phyloP scores from a whole-genome alignment of 2,113 vertebrate genomes.

The Thermophis baileyi region DNA sequence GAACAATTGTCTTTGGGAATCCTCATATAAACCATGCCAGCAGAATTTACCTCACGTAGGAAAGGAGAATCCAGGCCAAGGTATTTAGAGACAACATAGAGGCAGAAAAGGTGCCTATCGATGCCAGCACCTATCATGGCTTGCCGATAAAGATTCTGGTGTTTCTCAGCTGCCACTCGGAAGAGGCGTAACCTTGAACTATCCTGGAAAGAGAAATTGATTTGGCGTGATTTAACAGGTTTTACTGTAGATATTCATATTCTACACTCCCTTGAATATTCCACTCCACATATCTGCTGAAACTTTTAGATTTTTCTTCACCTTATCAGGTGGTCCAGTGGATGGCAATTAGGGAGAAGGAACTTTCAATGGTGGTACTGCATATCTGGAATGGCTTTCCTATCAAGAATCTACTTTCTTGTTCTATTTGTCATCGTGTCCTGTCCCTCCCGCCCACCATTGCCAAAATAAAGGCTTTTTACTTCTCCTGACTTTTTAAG shows the following conservation, averaged over 20 bases:
- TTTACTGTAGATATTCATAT: neutral
- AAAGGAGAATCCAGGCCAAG: constrained; percentile 83
- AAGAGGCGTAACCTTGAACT: constrained; percentile 70
- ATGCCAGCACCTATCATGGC: constrained; percentile 93
- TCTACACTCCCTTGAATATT: rapidly evolving
- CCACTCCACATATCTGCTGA: neutral
- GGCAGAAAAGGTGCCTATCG: constrained; percentile 94
- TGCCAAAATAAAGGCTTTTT: neutral
- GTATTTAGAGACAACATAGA: constrained; percentile 89
- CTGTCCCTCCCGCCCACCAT: neutral
- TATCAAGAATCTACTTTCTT: neutral
- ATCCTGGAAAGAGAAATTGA: neutral
- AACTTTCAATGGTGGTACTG: neutral
- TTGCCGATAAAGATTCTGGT: constrained; percentile 90
- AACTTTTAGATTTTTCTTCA: neutral
- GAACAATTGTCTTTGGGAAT: neutral
- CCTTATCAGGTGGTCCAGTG: neutral
- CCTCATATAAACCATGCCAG: neutral
- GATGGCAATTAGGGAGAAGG: neutral
- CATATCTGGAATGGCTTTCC: neutral
- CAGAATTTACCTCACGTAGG: constrained; percentile 76
- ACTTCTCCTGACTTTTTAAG: neutral
- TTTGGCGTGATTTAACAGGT: neutral
- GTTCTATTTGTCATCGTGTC: no score
- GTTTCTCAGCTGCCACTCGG: constrained; percentile 79